Evolutionary conservation across 2,797 vertebrate genomes (phyloP).

Genomic region (Lacerta viridis): DNA sequence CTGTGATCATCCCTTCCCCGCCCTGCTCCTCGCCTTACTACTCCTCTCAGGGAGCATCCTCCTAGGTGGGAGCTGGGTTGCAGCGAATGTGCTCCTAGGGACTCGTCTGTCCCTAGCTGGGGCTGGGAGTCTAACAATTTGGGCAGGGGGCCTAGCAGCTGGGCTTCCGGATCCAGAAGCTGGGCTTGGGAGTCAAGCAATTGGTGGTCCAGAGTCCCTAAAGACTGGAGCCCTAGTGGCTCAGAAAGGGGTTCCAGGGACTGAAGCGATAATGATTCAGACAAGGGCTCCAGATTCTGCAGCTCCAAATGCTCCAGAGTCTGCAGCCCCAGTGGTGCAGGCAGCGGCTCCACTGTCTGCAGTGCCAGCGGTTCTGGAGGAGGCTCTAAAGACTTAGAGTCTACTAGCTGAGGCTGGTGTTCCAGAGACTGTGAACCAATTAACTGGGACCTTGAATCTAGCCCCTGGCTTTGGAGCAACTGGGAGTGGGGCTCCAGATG

Average conservation of each 20-base stretch:
- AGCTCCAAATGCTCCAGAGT: slow-evolving; percentile 80
- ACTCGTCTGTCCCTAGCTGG: slow-evolving; percentile 63
- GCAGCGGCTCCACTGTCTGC: slow-evolving; percentile 81
- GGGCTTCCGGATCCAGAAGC: slow-evolving; percentile 74
- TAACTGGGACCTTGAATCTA: slow-evolving; percentile 70
- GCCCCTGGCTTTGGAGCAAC: slow-evolving; percentile 58
- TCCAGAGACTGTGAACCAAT: slow-evolving; percentile 72
- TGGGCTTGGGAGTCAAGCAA: slow-evolving; percentile 74
- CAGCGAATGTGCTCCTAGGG: slow-evolving; percentile 72
- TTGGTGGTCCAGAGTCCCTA: slow-evolving; percentile 79
- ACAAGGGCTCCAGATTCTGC: slow-evolving; percentile 76
- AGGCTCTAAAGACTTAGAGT: slow-evolving; percentile 72
- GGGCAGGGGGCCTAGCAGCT: slow-evolving; percentile 78
- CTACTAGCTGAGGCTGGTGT: slow-evolving; percentile 76
- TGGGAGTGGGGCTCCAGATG: slow-evolving; percentile 47
- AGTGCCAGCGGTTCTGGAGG: slow-evolving; percentile 78
- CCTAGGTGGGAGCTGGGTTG: slow-evolving; percentile 50
- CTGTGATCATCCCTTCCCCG: slow-evolving; percentile 88
- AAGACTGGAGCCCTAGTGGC: slow-evolving; percentile 77
- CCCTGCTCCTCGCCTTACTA: slow-evolving; percentile 65
- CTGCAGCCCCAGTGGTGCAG: slow-evolving; percentile 78
- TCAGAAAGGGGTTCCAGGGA: slow-evolving; percentile 77
- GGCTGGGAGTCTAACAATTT: slow-evolving; percentile 79
- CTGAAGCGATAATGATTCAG: slow-evolving; percentile 74
- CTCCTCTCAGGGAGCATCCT: slow-evolving; percentile 53